phyloP scores from a whole-genome alignment of 2,113 vertebrate genomes.

The Proterorhinus semilunaris region DNA sequence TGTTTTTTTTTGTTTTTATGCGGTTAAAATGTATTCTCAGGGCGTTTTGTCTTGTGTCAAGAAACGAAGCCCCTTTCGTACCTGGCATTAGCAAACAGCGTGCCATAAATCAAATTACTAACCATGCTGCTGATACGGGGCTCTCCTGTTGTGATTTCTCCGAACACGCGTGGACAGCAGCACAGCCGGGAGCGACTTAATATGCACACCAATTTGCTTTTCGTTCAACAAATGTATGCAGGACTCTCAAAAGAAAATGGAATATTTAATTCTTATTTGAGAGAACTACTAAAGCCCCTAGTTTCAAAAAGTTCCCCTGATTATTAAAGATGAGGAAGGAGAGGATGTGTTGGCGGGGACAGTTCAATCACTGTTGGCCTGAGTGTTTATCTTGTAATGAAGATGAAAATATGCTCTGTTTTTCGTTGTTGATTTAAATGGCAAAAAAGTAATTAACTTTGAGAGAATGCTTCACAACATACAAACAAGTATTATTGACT shows the following conservation, averaged over 20 bases:
- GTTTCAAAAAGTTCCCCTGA: constrained; percentile 26
- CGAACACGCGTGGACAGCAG: constrained; percentile 46
- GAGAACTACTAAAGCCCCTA: constrained; percentile 32
- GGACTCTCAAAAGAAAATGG: constrained; percentile 52
- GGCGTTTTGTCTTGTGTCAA: constrained; percentile 12
- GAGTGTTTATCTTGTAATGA: constrained; percentile 31
- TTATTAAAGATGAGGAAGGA: constrained; percentile 39
- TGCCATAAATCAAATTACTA: constrained; percentile 54
- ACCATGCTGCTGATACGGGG: constrained; percentile 35
- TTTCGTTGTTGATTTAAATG: constrained; percentile 14
- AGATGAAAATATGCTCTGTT: constrained; percentile 23
- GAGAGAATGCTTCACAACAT: background rate
- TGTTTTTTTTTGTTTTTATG: background rate
- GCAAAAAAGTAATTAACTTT: constrained; percentile 23
- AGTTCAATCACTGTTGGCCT: constrained; percentile 27
- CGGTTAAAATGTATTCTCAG: constrained; percentile 19
- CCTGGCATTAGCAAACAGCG: constrained; percentile 43
- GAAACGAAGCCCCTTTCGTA: constrained; percentile 21
- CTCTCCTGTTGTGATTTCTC: constrained; percentile 46
- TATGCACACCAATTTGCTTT: constrained; percentile 45
- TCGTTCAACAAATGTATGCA: constrained; percentile 54
- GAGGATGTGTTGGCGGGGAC: constrained; percentile 13
- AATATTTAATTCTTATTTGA: constrained; percentile 62
- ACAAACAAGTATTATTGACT: background rate
- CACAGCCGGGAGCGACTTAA: constrained; percentile 53